Conservation (phyloP, 1,140 invertebrate species). For the Latrodectus geometricus region DNA sequence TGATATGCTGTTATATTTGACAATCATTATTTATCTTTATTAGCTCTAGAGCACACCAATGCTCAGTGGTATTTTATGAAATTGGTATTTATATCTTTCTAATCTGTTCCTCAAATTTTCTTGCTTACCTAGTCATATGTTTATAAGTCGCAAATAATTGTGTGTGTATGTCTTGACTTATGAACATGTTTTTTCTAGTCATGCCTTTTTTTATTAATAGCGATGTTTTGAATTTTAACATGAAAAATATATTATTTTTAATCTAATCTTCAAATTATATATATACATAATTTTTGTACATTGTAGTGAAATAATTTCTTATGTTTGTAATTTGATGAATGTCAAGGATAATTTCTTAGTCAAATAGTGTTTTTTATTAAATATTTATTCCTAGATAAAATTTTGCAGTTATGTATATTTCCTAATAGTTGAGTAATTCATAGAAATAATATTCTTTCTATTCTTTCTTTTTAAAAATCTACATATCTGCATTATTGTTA, state of each 20-base stretch:
- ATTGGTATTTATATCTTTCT: not conserved
- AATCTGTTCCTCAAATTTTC: not conserved
- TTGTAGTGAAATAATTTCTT: too few species aligned
- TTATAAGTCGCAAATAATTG: conserved; percentile 20
- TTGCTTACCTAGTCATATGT: conserved; percentile 24
- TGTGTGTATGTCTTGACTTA: not conserved
- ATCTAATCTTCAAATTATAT: not conserved
- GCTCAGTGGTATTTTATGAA: not conserved
- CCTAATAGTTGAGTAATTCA: too few species aligned
- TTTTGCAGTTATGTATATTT: too few species aligned
- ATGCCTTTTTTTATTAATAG: conserved; percentile 43
- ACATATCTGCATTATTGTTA: too few species aligned
- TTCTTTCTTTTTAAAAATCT: too few species aligned
- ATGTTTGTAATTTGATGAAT: too few species aligned
- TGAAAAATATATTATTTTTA: not conserved
- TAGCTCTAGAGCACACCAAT: not conserved
- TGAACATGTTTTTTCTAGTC: conserved; percentile 41
- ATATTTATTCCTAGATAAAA: too few species aligned
- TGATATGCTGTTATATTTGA: not conserved
- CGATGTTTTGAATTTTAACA: not conserved
- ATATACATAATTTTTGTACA: not conserved
- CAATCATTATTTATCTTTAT: not conserved
- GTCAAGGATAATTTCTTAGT: too few species aligned
- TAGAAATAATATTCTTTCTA: too few species aligned
- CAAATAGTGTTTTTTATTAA: too few species aligned